phyloP scores from a whole-genome alignment of 2,888 invertebrate genomes.

The Yponomeuta plumbellus region DNA sequence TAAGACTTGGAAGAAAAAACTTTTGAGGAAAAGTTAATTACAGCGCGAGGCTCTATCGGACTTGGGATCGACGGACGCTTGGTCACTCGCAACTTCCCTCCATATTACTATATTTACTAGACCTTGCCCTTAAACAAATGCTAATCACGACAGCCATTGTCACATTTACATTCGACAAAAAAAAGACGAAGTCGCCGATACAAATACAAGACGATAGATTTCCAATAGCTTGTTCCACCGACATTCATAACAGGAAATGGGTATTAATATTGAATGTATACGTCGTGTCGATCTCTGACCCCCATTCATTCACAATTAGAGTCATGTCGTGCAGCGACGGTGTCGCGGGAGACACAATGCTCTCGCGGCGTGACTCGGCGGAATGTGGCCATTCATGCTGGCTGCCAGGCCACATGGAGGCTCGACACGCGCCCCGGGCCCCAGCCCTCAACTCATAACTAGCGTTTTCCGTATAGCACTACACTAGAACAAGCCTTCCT shows the following conservation, averaged over 20 bases:
- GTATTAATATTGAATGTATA: constrained; percentile 44
- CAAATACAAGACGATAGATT: constrained; percentile 8
- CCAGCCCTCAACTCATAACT: not conserved
- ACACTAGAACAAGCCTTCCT: not conserved
- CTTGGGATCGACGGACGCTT: constrained; percentile 27
- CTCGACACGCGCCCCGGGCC: constrained; percentile 26
- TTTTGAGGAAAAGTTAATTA: constrained; percentile 46
- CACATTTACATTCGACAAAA: constrained; percentile 20
- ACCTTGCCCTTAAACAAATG: constrained; percentile 32
- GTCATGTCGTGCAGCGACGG: constrained; percentile 55
- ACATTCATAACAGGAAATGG: constrained; percentile 52
- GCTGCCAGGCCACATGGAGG: not conserved
- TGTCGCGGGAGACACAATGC: constrained; percentile 68
- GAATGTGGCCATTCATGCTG: constrained; percentile 65
- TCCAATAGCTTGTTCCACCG: not conserved
- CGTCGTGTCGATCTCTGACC: constrained; percentile 64
- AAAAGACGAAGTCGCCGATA: not conserved
- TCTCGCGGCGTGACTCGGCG: constrained; percentile 64
- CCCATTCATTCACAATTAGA: constrained; percentile 72
- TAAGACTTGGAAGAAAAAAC: constrained; percentile 35
- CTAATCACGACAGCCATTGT: constrained; percentile 26
- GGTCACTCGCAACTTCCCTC: constrained; percentile 50
- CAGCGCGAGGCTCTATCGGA: constrained; percentile 52
- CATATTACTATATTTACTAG: constrained; percentile 54
- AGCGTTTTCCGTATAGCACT: not conserved